Evolutionary conservation across 2,888 invertebrate genomes (phyloP).

Genomic region (Andrena chrysosceles): DNA sequence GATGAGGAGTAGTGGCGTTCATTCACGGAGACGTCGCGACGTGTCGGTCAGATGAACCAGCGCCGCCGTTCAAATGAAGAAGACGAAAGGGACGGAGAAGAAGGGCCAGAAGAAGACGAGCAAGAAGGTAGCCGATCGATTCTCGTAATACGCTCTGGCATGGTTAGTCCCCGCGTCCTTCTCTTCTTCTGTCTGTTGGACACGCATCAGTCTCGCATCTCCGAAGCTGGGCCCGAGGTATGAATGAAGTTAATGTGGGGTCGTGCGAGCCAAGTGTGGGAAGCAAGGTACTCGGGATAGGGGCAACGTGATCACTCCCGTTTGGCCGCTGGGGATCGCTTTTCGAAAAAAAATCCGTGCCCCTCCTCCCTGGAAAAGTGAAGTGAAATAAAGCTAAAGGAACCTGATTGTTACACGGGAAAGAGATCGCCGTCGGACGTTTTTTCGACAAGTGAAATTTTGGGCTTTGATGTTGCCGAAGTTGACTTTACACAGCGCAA

Average conservation of each 20-base stretch:
- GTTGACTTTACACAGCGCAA: neutral
- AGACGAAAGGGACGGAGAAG: constrained; percentile 31
- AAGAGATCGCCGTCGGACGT: constrained; percentile 5
- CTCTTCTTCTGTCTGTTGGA: constrained; percentile 69
- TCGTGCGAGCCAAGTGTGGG: constrained; percentile 83
- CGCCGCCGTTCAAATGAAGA: constrained; percentile 19
- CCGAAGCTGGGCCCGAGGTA: constrained; percentile 64
- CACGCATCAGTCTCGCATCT: constrained; percentile 83
- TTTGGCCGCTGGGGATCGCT: constrained; percentile 25
- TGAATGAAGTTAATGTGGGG: constrained; percentile 79
- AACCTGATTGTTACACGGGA: constrained; percentile 5
- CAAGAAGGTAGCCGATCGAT: constrained; percentile 71
- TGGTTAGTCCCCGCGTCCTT: constrained; percentile 61
- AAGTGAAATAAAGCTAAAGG: constrained; percentile 22
- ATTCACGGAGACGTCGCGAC: constrained; percentile 42
- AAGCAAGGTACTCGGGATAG: constrained; percentile 64
- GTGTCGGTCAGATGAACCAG: constrained; percentile 49
- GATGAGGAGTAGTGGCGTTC: constrained; percentile 58
- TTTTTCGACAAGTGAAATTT: constrained; percentile 12
- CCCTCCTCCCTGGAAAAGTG: constrained; percentile 23
- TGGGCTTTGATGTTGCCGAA: constrained; percentile 17
- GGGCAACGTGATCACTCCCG: constrained; percentile 27
- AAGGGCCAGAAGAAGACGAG: constrained; percentile 42
- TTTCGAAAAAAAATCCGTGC: neutral
- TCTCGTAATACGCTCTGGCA: constrained; percentile 72